Evolutionary conservation across 1,140 invertebrate genomes (phyloP).

Genomic region (Drosophila ogumai): DNA sequence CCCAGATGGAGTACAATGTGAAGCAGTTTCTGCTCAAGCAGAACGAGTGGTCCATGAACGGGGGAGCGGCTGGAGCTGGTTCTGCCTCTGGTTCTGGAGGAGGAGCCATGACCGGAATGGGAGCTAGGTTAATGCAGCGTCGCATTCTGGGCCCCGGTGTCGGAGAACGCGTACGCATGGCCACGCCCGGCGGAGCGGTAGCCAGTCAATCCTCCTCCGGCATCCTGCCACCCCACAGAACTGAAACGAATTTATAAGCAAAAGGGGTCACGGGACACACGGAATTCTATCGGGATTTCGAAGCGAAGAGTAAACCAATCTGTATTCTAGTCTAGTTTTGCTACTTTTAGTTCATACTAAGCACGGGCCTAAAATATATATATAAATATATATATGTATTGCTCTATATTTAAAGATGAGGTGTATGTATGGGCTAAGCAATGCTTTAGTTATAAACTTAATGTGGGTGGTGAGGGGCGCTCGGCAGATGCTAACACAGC

Average conservation of each 20-base stretch:
- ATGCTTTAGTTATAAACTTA: conserved; percentile 48
- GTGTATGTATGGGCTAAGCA: conserved; percentile 40
- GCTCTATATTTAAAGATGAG: conserved; percentile 5
- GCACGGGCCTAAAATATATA: background rate
- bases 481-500: conserved; percentile 20
- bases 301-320: conserved; percentile 60
- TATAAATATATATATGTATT: too few relatives aligned
- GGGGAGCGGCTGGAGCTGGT: background rate
- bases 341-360: conserved; percentile 43
- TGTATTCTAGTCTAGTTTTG: conserved; percentile 76
- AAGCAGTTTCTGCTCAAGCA: conserved; percentile 87
- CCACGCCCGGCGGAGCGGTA: conserved; percentile 62
- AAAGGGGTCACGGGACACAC: conserved; percentile 13
- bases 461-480: conserved; percentile 15
- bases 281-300: conserved; percentile 6
- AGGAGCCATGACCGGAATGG: background rate
- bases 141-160: conserved; percentile 72
- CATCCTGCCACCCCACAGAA: conserved; percentile 76
- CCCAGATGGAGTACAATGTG: conserved; percentile 88
- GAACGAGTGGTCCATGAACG: conserved; percentile 86
- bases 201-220: conserved; percentile 23
- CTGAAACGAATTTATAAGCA: conserved; percentile 85
- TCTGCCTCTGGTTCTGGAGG: background rate
- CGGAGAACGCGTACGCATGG: conserved; percentile 73
- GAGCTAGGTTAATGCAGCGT: conserved; percentile 45